Conservation (phyloP, 2,797 vertebrate species). For the Labroides dimidiatus region DNA sequence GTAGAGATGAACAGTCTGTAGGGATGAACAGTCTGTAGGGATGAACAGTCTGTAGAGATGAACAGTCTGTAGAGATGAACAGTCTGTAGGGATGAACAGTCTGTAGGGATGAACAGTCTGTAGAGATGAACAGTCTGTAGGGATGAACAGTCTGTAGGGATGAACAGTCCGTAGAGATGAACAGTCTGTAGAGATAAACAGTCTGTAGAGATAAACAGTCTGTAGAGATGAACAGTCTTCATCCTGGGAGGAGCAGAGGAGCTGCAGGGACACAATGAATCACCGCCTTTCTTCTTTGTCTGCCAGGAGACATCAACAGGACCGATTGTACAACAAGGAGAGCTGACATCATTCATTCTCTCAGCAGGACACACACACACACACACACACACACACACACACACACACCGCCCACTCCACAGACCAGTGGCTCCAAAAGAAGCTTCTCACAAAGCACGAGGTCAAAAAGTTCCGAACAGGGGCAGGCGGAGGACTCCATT, state of each 20-base stretch:
- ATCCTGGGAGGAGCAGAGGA: slow-evolving; percentile 45
- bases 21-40: too few relatives aligned
- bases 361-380: slow-evolving; percentile 25
- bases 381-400: slow-evolving; percentile 28
- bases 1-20: too few relatives aligned
- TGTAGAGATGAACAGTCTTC: too few relatives aligned
- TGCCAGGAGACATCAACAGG: slow-evolving; percentile 68
- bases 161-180: too few relatives aligned
- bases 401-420: slow-evolving; percentile 27
- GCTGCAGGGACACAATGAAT: slow-evolving; percentile 60
- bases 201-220: too few relatives aligned
- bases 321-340: slow-evolving; percentile 64
- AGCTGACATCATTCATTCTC: slow-evolving; percentile 74
- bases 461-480: slow-evolving; percentile 65
- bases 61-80: too few relatives aligned
- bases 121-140: too few relatives aligned
- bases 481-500: slow-evolving; percentile 68
- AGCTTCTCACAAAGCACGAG: slow-evolving; percentile 60
- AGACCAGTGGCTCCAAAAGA: slow-evolving; percentile 48
- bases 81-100: too few relatives aligned
- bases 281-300: slow-evolving; percentile 55
- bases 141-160: too few relatives aligned
- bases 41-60: too few relatives aligned
- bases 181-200: too few relatives aligned
- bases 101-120: too few relatives aligned